These are phyloP conservation scores for Chrysodeixis includens DNA, from an alignment of 2,888 invertebrate species.

Conservation along the genomic window DNA sequence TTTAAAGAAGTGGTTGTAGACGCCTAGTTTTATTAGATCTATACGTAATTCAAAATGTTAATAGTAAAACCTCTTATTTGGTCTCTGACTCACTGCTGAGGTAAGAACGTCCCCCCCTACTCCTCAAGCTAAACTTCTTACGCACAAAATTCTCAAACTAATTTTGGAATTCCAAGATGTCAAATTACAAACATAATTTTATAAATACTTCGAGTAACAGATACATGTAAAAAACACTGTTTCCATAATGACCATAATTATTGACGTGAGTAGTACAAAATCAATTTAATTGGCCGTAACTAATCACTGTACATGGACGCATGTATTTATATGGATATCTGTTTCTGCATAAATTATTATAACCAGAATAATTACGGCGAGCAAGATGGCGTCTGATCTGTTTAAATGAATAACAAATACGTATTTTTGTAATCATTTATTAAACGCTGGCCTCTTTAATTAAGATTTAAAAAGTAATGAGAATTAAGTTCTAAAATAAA, in stretches of 20 bases:
- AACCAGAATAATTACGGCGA: constrained; percentile 5
- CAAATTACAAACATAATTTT: not conserved
- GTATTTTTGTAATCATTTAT: not conserved
- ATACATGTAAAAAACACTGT: not conserved
- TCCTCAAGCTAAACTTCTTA: no score
- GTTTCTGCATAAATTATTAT: constrained; percentile 3
- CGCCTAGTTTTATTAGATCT: no score
- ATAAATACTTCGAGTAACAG: not conserved
- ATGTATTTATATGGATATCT: constrained; percentile 3
- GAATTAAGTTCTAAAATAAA: no score
- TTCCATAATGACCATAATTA: constrained; percentile 5
- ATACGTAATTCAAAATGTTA: no score
- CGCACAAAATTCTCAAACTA: not conserved
- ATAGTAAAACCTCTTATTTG: no score
- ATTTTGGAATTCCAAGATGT: not conserved
- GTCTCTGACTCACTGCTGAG: no score
- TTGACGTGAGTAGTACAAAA: not conserved
- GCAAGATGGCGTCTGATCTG: not conserved
- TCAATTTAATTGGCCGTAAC: constrained; percentile 8
- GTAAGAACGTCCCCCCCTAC: no score
- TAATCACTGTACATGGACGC: not conserved
- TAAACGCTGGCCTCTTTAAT: no score
- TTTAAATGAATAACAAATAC: not conserved
- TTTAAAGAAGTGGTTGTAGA: no score
- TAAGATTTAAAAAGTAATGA: no score